A percentile compares a stretch with the other conserved stretches of the same genome.
Conservation (phyloP, 2,797 vertebrate genomes). For the Sebastiscus albofasciatus region DNA sequence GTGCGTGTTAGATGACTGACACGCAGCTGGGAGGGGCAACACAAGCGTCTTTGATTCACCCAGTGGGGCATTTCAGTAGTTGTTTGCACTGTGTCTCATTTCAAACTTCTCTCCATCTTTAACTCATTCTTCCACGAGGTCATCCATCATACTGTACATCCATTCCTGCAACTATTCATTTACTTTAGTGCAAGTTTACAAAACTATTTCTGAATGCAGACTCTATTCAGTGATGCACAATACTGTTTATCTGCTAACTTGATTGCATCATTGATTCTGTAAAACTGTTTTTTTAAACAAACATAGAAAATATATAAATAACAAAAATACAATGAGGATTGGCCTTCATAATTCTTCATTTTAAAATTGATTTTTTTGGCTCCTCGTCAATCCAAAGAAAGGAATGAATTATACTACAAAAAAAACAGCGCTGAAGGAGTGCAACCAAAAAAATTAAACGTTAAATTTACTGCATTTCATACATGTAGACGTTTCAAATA, state of each 20-base stretch:
- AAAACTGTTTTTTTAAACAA: background rate
- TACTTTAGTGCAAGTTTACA: background rate
- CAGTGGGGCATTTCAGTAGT: constrained; percentile 52
- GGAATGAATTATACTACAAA: background rate
- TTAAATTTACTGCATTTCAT: background rate
- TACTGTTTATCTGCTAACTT: background rate
- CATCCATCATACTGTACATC: background rate
- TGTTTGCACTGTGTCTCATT: constrained; percentile 37
- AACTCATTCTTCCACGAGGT: background rate
- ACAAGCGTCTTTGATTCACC: constrained; percentile 67
- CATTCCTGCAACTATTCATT: background rate
- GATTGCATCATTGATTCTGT: constrained; percentile 23
- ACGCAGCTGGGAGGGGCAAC: constrained; percentile 64
- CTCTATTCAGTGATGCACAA: constrained; percentile 10
- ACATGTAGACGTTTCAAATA: background rate
- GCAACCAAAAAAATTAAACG: background rate
- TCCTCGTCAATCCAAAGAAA: background rate
- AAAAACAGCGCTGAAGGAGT: background rate
- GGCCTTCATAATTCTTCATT: constrained; percentile 1
- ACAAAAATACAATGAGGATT: background rate
- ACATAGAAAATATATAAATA: background rate
- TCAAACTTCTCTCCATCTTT: constrained; percentile 25
- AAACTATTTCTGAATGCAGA: background rate
- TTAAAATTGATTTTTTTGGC: background rate
- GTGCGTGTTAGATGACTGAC: constrained; percentile 58